Conservation (phyloP, 1,140 invertebrate species). For the Orius insidiosus region DNA sequence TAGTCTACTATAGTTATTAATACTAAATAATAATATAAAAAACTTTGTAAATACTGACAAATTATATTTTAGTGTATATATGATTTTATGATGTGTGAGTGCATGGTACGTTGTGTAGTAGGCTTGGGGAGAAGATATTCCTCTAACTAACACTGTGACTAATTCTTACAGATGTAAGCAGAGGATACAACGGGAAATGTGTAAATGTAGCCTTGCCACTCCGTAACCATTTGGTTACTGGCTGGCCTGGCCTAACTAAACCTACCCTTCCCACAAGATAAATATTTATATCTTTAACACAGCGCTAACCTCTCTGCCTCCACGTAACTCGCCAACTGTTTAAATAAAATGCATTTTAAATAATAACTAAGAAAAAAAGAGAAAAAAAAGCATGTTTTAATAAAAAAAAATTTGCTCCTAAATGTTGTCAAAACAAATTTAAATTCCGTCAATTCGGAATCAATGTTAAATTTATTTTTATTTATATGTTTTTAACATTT, state of each 20-base stretch:
- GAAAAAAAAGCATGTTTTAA: conserved; percentile 16
- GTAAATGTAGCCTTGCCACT: conserved; percentile 11
- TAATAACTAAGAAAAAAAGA: too few species aligned
- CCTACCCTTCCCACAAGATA: conserved; percentile 17
- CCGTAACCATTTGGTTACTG: conserved; percentile 15
- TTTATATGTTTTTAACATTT: conserved; percentile 7
- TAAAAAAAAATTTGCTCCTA: conserved; percentile 8
- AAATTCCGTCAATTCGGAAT: neutral
- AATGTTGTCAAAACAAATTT: conserved; percentile 12
- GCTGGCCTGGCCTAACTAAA: conserved; percentile 16
- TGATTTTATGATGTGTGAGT: conserved; percentile 15
- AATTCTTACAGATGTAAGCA: conserved; percentile 18
- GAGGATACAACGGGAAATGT: conserved; percentile 14
- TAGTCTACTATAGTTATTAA: too few species aligned
- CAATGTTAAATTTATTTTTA: conserved; percentile 3
- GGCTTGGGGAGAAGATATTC: conserved; percentile 17
- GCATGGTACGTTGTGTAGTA: conserved; percentile 18
- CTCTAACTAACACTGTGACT: conserved; percentile 18
- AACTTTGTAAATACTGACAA: conserved; percentile 14
- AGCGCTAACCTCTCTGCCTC: conserved; percentile 27
- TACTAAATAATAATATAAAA: conserved; percentile 7
- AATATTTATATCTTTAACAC: conserved; percentile 16
- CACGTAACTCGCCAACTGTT: conserved; percentile 26
- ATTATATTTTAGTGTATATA: conserved; percentile 9
- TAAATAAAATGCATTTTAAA: conserved; percentile 18